phyloP scores from a whole-genome alignment of 2,888 invertebrate species.

The Mythimna albipuncta region DNA sequence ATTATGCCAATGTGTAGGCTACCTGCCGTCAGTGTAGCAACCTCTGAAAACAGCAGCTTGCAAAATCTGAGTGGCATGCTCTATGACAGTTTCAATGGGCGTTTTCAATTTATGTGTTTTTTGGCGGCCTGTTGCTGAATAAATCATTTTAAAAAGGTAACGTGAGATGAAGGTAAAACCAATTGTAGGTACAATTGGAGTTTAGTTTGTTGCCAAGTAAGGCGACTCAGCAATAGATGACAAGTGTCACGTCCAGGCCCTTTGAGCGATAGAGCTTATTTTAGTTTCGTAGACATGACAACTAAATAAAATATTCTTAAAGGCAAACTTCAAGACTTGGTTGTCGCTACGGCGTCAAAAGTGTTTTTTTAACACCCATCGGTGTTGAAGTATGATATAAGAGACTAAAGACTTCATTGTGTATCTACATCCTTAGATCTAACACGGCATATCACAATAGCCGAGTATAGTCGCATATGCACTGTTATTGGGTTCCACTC shows the following conservation, averaged over 20 bases:
- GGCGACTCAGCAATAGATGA: slow-evolving; percentile 29
- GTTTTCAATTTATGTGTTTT: no score
- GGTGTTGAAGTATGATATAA: not conserved
- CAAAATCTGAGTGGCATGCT: no score
- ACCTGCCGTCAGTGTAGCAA: not conserved
- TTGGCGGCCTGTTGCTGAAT: not conserved
- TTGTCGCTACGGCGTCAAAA: not conserved
- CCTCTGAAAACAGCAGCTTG: no score
- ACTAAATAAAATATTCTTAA: slow-evolving; percentile 14
- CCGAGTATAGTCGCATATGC: not conserved
- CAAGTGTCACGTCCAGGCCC: slow-evolving; percentile 32
- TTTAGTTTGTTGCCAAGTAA: slow-evolving; percentile 32
- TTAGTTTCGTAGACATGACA: slow-evolving; percentile 5
- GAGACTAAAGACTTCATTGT: no score
- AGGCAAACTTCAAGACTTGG: not conserved
- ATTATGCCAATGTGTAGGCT: slow-evolving; percentile 11
- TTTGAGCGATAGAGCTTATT: slow-evolving; percentile 7
- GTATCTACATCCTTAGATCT: not conserved
- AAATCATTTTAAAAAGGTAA: slow-evolving; percentile 22
- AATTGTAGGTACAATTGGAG: slow-evolving; percentile 6
- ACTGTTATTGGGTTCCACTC: not conserved
- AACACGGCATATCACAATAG: not conserved
- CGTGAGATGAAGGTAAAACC: slow-evolving; percentile 35
- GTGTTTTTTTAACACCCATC: no score
- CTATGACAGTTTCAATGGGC: no score